Base-by-base conservation (phyloP, 2,888 invertebrate genomes). In the Cremastinae sp. region DNA sequence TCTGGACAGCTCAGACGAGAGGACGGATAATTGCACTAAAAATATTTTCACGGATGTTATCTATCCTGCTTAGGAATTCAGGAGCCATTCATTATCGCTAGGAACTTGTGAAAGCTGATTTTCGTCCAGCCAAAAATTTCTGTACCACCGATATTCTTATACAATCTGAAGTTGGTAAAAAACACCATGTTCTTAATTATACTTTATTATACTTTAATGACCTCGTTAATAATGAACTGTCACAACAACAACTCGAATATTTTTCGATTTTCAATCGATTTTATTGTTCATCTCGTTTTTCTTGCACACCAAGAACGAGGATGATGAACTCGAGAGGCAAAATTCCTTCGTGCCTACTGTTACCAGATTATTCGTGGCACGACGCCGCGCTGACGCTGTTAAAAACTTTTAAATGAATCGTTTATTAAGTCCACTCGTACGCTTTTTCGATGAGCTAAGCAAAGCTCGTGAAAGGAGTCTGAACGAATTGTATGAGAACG, bases 311-410 rank as follows among this genome's bases (percentile, higher is more conserved):
- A 66, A 37, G 12, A 35, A 59, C 20, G 20, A 51, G 65, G 59
- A 58, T 59, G 65, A 66, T 73, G 59, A 73, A 73, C 65, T 45
- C 59, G 53, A 66, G 73, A 45, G 41, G 64, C 59, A 59, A 18
- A 73, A 73, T 61, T 59, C 61, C 16, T 66, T 66, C n/a, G 61
- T 51, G 58, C 12, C 59, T 16, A 35, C 37, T n/a, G 58, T 43
- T 56, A 20, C 37, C 43, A 37, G 51, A 65, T 49, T 65, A 65
- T 61, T 68, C 55, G 53, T 59, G 14, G 65, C 58, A 62, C 53
- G 71, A 58, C 75, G 75, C 61, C 75, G 61, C 14, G 47, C 59
- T 66, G 75, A 71, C 75, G 66, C 39, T 61, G 49, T 71, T 71
- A 55, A 71, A 66, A 71, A 73, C 59, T 55, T 61, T 66, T 73